Evolutionary conservation across 2,113 vertebrate species (phyloP), one percentile per base, ranked within the genome.

Genomic region (Martes martes): DNA sequence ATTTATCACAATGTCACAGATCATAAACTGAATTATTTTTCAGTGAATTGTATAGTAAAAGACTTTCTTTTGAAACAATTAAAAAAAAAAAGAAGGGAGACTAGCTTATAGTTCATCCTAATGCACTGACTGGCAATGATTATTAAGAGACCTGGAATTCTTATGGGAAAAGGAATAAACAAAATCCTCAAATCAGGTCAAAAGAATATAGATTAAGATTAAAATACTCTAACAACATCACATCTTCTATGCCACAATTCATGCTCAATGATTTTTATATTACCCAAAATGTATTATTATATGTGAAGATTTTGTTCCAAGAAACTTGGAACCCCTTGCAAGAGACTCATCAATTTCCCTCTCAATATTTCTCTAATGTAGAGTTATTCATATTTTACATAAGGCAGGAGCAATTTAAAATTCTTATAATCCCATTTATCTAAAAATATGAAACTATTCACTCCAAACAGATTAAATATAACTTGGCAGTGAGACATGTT

Each of bases 361-460:
- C 42, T 57, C 91, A 91, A 82, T 78, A 31, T 73, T 81, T 94
- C 31, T 88, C 28, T 89, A 69, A 96, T 33, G 73, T 61, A 89
- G 83, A 50, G 81, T 91, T 94, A 82, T 42, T 95, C 85, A 95
- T 52, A 86, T 93, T 97, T 95, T 96, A 86, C 47, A 73, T 69
- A 63, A 91, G 55, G 45, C 65, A 97, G 65, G 73, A 79, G 3
- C 14, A 84, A 71, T 95, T 95, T 78, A 84, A 97, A 95, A 79
- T 83, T 52, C 26, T 67, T 74, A 91, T 79, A 84, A 50, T 69
- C 45, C 19, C 24, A 52, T 73, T 93, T 96, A 59, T 80, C 78
- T 83, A 91, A 91, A 92, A 79, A 76, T 47, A 87, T 95, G 57
- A 96, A 95, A 87, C 33, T 83, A 93, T 52, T 95, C 45, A 82